Evolutionary conservation across 2,888 invertebrate species (phyloP).

Genomic region (Cephus sareptanus): DNA sequence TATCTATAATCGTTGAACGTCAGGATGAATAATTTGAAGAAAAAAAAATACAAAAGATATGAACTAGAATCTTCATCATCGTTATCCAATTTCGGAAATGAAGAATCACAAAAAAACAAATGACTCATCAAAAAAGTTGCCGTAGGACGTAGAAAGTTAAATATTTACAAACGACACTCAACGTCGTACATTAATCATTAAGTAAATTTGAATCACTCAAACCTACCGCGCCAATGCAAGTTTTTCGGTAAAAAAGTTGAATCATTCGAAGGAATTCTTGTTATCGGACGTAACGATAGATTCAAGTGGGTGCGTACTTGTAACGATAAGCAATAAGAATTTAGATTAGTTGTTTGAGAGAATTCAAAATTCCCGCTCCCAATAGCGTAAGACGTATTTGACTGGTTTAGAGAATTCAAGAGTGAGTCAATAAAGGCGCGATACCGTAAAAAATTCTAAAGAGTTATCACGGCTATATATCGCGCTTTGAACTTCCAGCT

Average conservation of each 20-base stretch:
- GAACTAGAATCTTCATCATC: background rate
- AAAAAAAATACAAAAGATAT: background rate
- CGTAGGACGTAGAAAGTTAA: background rate
- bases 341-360: background rate
- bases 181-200: background rate
- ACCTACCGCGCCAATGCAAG: background rate
- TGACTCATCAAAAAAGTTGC: background rate
- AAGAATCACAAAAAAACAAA: background rate
- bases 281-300: background rate
- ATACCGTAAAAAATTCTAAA: background rate
- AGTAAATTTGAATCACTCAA: background rate
- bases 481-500: background rate
- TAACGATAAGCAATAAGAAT: background rate
- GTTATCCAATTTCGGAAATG: background rate
- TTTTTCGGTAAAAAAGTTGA: background rate
- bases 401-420: background rate
- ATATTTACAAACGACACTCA: background rate
- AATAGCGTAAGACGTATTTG: background rate
- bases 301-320: background rate
- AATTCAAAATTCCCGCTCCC: background rate
- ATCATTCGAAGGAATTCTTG: background rate
- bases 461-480: background rate
- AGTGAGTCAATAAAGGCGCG: background rate
- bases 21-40: background rate
- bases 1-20: background rate